Conservation (phyloP, 2,113 vertebrate species). For the Pygoscelis antarcticus region DNA sequence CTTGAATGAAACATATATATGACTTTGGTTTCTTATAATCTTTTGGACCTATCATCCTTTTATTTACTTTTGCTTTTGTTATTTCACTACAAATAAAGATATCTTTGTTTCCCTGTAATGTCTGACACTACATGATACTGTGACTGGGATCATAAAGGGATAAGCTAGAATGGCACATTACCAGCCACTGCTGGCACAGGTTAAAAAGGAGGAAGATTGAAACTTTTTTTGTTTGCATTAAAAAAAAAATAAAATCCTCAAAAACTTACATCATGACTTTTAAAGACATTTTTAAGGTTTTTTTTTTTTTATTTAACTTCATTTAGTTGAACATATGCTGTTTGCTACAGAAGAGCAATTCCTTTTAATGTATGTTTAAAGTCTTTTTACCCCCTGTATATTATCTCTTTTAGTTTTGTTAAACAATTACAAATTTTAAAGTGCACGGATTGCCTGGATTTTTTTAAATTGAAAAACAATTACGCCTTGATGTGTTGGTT, state of each 20-base stretch:
- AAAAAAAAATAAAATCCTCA: background rate
- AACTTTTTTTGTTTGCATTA: background rate
- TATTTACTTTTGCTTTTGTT: background rate
- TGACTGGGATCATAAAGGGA: background rate
- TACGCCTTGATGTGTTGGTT: background rate
- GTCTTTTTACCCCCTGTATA: background rate
- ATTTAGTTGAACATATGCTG: background rate
- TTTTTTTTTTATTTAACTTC: background rate
- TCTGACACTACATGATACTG: background rate
- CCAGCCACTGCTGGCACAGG: background rate
- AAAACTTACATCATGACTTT: background rate
- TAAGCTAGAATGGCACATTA: background rate
- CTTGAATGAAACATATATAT: background rate
- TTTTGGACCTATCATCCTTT: background rate
- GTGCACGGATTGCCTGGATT: background rate
- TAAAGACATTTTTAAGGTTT: background rate
- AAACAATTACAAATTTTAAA: conserved; percentile 12
- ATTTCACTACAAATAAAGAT: background rate
- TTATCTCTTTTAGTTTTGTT: background rate
- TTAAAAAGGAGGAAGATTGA: background rate
- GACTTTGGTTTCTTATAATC: background rate
- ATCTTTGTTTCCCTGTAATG: background rate
- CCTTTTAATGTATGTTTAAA: conserved; percentile 4
- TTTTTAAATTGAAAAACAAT: background rate
- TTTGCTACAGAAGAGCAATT: background rate